Base-by-base conservation (phyloP, 2,888 invertebrate species). In the Phyllotreta cruciferae region DNA sequence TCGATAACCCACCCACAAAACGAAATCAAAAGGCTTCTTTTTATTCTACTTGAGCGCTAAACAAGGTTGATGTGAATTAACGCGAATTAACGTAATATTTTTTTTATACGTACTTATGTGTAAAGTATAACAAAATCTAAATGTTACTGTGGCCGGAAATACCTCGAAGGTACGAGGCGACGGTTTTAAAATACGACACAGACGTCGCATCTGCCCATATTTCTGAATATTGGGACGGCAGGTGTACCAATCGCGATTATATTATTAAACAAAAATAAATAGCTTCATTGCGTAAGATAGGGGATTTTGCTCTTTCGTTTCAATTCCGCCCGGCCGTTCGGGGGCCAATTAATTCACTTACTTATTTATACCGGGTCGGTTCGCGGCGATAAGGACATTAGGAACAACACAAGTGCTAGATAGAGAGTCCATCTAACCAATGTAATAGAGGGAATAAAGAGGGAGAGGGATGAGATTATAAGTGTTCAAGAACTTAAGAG, bases 191-290 rank as follows among this genome's bases (percentile, higher is more conserved):
- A 70, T 66, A 70, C 68, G 66, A 61, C 62, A 56, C 67, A 64
- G 65, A 64, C 69, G 67, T 62, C 67, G 72, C 74, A 74, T 74
- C 74, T 75, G 74, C 75, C 71, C 72, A 67, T 74, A 72, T 70
- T 74, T 74, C 71, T 73, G 73, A 75, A 74, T 75, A 75, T 75
- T 75, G 75, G 75, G 72, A 70, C 75, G 70, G 73, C 75, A 75
- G 75, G 75, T 75, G 74, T 71, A 67, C 68, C 68, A 69, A 70
- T 73, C 69, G 73, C 72, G 70, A 74, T 74, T 71, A 73, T 72
- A 73, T 72, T 72, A 72, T 67, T 71, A 68, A 66, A 69, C 60
- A 70, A 68, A 71, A 71, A 71, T 69, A 71, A 71, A 71, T 68
- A 68, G 65, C 68, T 55, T 63, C 62, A 67, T 70, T 70, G 66